These are phyloP conservation scores for Heliothis virescens DNA, from an alignment of 1,140 invertebrate species.

Conservation along the genomic window DNA sequence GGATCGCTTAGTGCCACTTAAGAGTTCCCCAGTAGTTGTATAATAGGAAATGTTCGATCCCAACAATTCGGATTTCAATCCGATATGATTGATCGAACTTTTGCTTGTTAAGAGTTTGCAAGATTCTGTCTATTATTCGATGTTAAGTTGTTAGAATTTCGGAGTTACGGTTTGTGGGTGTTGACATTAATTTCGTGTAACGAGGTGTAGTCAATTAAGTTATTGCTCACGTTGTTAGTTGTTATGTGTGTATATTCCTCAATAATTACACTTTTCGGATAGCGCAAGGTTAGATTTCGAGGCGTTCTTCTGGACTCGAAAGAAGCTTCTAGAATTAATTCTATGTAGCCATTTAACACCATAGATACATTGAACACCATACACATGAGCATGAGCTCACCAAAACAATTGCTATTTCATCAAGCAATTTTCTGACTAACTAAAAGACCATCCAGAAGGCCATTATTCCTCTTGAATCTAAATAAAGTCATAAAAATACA, in stretches of 20 bases:
- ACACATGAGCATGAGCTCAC: too few relatives aligned
- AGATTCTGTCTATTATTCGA: constrained; percentile 19
- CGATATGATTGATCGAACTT: constrained; percentile 36
- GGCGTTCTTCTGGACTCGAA: too few relatives aligned
- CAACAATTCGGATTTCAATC: constrained; percentile 29
- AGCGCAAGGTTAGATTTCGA: too few relatives aligned
- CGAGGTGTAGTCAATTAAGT: background rate
- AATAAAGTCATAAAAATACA: too few relatives aligned
- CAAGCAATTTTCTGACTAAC: too few relatives aligned
- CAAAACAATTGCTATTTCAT: too few relatives aligned
- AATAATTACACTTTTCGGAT: too few relatives aligned
- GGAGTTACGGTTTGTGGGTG: background rate
- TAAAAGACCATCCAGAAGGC: too few relatives aligned
- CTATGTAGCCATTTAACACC: too few relatives aligned
- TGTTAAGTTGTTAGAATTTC: constrained; percentile 19
- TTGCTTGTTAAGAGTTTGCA: constrained; percentile 17
- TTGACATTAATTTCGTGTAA: background rate
- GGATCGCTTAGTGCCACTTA: constrained; percentile 38
- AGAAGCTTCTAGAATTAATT: too few relatives aligned
- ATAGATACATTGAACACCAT: too few relatives aligned
- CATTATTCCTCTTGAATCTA: too few relatives aligned
- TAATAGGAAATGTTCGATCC: constrained; percentile 45
- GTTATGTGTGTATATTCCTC: background rate
- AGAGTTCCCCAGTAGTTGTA: constrained; percentile 30
- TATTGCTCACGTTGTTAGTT: background rate